Percentiles rank a stretch among this genome's conserved stretches.
Evolutionary conservation across 1,140 invertebrate species (phyloP).

Genomic region (Plutomurus gul): DNA sequence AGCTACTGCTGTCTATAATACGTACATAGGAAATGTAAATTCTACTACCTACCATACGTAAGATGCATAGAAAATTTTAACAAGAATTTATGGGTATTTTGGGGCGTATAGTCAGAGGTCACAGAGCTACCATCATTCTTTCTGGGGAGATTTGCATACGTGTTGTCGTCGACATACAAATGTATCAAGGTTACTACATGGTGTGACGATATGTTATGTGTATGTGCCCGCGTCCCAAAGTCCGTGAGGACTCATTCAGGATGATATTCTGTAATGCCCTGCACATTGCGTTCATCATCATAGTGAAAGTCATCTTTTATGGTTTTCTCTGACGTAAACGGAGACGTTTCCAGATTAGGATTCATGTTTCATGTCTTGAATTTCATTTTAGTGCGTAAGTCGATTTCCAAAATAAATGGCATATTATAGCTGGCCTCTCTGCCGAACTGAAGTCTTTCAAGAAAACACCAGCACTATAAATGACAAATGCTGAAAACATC

Average conservation of each 20-base stretch:
- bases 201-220: no score
- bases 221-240: no score
- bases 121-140: slow-evolving; percentile 13
- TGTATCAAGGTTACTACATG: not conserved
- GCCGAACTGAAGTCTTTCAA: no score
- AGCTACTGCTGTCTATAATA: no score
- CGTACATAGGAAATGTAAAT: no score
- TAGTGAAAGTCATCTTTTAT: not conserved
- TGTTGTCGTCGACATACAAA: not conserved
- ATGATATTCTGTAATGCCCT: not conserved
- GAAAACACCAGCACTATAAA: no score
- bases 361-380: slow-evolving; percentile 7
- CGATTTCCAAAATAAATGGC: not conserved
- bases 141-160: not conserved
- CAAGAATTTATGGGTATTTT: slow-evolving; percentile 4
- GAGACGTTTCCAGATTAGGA: not conserved
- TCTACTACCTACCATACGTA: not conserved
- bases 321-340: not conserved
- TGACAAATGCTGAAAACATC: no score
- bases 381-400: not conserved
- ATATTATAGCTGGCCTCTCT: no score
- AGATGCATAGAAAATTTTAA: slow-evolving; percentile 17
- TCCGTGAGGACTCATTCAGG: not conserved
- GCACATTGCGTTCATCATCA: not conserved
- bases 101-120: not conserved